Evolutionary conservation across 2,797 vertebrate species (phyloP).

Genomic region (Avahi laniger): DNA sequence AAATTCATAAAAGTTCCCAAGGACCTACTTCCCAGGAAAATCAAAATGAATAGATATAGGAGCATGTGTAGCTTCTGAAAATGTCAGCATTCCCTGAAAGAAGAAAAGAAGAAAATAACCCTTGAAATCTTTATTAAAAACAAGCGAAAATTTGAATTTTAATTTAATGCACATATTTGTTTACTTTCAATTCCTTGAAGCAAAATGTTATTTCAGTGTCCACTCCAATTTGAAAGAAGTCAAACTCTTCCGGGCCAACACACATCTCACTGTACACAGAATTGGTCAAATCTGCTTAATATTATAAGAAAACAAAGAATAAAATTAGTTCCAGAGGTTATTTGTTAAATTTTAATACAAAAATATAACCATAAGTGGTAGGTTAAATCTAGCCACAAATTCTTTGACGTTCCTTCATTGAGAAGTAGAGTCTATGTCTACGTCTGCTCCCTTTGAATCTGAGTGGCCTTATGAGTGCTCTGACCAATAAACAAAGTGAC

Average conservation of each 20-base stretch:
- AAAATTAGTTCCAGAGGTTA: conserved; percentile 2
- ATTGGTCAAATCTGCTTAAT: conserved; percentile 87
- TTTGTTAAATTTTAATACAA: conserved; percentile 16
- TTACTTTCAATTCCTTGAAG: conserved; percentile 96
- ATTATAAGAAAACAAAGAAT: conserved; percentile 50
- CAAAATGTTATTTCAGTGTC: conserved; percentile 95
- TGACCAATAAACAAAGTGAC: not conserved
- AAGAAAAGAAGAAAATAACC: not conserved
- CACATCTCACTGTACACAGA: conserved; percentile 91
- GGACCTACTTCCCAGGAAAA: conserved; percentile 90
- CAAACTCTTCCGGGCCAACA: conserved; percentile 93
- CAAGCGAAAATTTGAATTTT: not conserved
- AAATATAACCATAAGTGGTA: not conserved
- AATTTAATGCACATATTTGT: conserved; percentile 44
- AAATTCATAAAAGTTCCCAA: conserved; percentile 24
- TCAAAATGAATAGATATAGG: conserved; percentile 90
- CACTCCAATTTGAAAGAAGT: conserved; percentile 91
- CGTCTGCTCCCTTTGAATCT: not conserved
- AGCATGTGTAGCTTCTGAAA: conserved; percentile 89
- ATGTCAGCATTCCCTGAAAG: conserved; percentile 90
- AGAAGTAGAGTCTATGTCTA: not conserved
- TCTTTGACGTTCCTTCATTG: not conserved
- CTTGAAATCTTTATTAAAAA: not conserved
- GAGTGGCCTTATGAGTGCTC: not conserved
- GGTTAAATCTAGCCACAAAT: conserved; percentile 1